Percentiles rank a stretch among this genome's conserved stretches.
Conservation (phyloP, 2,797 vertebrate genomes). For the Enteromius treurensis region DNA sequence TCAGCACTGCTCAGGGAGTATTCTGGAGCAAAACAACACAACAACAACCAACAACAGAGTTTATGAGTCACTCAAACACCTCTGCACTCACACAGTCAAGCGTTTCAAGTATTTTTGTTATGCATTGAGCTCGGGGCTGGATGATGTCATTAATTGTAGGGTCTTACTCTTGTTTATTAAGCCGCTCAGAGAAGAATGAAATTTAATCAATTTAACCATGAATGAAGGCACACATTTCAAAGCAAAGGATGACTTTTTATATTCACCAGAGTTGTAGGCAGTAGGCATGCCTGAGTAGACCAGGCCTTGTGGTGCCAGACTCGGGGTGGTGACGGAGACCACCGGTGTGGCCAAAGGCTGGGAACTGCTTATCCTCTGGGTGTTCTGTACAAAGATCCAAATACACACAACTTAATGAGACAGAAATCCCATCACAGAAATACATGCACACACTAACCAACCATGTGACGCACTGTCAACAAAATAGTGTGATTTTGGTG, state of each 20-base stretch:
- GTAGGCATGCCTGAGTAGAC: slow-evolving; percentile 96
- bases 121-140: background rate
- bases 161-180: slow-evolving; percentile 7
- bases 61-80: slow-evolving; percentile 63
- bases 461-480: background rate
- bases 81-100: slow-evolving; percentile 57
- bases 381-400: slow-evolving; percentile 81
- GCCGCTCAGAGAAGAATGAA: background rate
- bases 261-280: slow-evolving; percentile 95
- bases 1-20: slow-evolving; percentile 97
- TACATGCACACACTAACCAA: slow-evolving; percentile 49
- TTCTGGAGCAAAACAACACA: slow-evolving; percentile 76
- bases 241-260: slow-evolving; percentile 24
- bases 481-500: background rate
- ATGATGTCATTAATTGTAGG: background rate
- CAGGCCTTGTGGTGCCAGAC: slow-evolving; percentile 92
- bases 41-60: slow-evolving; percentile 65
- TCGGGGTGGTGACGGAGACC: slow-evolving; percentile 97
- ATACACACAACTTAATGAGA: slow-evolving; percentile 38
- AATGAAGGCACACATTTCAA: background rate
- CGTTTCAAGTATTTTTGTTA: slow-evolving; percentile 9
- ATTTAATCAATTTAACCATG: background rate
- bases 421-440: slow-evolving; percentile 23
- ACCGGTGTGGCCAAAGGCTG: slow-evolving; percentile 95
- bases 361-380: slow-evolving; percentile 94